Conservation (phyloP, 1,140 invertebrate species). For the Zaprionus camerounensis region DNA sequence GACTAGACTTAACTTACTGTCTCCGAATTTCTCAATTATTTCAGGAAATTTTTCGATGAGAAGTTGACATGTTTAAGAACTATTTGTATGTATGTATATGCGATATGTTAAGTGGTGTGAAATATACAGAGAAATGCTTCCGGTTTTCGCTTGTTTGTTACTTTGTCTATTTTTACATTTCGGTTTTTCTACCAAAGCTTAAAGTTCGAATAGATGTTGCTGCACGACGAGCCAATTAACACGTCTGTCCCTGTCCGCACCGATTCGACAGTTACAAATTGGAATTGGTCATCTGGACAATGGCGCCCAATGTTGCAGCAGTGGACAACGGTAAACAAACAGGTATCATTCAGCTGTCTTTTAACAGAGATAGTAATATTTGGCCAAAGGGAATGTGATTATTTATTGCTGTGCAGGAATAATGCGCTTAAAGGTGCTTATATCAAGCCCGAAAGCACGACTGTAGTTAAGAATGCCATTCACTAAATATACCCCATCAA, state of each 20-base stretch:
- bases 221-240: slow-evolving; percentile 36
- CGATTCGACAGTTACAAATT: slow-evolving; percentile 7
- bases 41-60: not conserved
- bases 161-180: not conserved
- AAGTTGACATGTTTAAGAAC: not conserved
- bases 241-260: slow-evolving; percentile 11
- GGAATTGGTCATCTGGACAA: not conserved
- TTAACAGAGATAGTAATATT: not conserved
- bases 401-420: not conserved
- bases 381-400: not conserved
- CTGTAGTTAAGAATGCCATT: slow-evolving; percentile 42
- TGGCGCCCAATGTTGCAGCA: not conserved
- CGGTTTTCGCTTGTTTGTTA: not conserved
- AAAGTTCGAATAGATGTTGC: slow-evolving; percentile 11
- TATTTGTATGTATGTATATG: not conserved
- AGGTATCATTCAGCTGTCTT: not conserved
- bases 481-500: slow-evolving; percentile 23
- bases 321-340: not conserved
- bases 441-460: not conserved
- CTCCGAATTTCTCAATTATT: too few species aligned
- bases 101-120: not conserved
- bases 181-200: not conserved
- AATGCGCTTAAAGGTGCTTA: not conserved
- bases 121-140: slow-evolving; percentile 17
- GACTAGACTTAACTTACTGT: too few species aligned